Conservation (phyloP, 2,113 vertebrate genomes). For the Misgurnus anguillicaudatus region DNA sequence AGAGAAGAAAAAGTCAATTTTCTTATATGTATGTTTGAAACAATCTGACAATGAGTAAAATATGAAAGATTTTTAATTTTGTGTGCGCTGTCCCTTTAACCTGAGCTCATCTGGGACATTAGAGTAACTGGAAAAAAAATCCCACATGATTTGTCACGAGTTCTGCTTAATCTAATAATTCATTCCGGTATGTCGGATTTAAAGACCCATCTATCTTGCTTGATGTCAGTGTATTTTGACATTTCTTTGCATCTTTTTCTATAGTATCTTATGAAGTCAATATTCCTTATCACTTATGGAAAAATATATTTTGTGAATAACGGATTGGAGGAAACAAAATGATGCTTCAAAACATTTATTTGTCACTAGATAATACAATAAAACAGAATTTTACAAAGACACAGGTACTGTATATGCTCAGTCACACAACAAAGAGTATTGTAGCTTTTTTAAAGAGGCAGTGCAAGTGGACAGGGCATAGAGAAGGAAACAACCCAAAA, state of each 20-base stretch:
- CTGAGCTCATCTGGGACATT: constrained; percentile 39
- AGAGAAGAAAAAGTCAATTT: too few relatives aligned
- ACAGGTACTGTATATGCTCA: constrained; percentile 52
- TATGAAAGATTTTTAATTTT: too few relatives aligned
- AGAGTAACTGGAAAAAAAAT: constrained; percentile 26
- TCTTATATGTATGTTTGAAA: too few relatives aligned
- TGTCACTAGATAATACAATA: constrained; percentile 56
- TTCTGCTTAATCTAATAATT: constrained; percentile 35
- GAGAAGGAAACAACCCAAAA: constrained; percentile 15
- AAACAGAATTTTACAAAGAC: constrained; percentile 62
- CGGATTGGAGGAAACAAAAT: constrained; percentile 34
- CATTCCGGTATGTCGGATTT: neutral
- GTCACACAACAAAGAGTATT: constrained; percentile 48
- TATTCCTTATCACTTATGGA: too few relatives aligned
- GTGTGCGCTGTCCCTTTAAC: neutral
- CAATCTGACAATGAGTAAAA: too few relatives aligned
- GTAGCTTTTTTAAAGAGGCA: constrained; percentile 40
- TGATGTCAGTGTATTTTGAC: neutral
- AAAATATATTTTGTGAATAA: constrained; percentile 1
- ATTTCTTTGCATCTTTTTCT: neutral
- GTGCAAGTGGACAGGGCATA: constrained; percentile 53
- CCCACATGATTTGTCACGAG: constrained; percentile 15
- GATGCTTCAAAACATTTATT: constrained; percentile 82
- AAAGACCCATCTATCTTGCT: neutral
- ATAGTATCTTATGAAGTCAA: neutral